A percentile compares a stretch with the other conserved stretches of the same genome.
These are phyloP conservation scores for Anthoscopus minutus DNA, from an alignment of 2,113 vertebrate species.

Conservation along the genomic window DNA sequence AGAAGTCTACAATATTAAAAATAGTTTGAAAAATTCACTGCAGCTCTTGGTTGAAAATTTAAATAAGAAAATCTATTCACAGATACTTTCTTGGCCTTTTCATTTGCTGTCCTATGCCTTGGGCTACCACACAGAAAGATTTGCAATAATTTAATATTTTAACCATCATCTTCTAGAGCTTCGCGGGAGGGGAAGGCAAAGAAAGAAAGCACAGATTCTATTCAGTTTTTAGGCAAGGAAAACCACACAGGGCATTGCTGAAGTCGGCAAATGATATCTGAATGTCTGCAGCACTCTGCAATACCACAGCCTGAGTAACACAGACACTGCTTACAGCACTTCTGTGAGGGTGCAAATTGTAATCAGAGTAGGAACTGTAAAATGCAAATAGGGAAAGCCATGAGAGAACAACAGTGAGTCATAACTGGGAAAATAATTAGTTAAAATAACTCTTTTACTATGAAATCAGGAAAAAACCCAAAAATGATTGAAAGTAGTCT, in stretches of 20 bases:
- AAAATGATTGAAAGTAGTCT: background rate
- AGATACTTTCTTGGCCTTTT: background rate
- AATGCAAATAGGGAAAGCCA: background rate
- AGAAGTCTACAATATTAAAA: background rate
- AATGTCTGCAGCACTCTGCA: background rate
- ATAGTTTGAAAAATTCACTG: background rate
- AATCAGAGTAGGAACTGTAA: background rate
- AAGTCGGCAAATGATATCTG: background rate
- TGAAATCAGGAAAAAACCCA: background rate
- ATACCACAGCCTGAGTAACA: background rate
- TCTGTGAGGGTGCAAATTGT: background rate
- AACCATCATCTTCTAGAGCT: background rate
- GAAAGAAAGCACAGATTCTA: background rate
- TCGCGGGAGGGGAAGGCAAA: background rate
- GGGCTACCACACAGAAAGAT: background rate
- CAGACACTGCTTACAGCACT: background rate
- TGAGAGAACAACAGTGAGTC: background rate
- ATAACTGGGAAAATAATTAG: background rate
- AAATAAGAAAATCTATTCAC: background rate
- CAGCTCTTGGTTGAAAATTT: conserved; percentile 7
- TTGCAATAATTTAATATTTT: conserved; percentile 39
- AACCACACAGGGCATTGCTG: background rate
- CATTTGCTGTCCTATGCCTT: background rate
- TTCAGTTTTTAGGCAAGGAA: background rate
- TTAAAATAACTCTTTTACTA: background rate